Conservation (phyloP, 2,113 vertebrate genomes). For the Falcunculus frontatus region DNA sequence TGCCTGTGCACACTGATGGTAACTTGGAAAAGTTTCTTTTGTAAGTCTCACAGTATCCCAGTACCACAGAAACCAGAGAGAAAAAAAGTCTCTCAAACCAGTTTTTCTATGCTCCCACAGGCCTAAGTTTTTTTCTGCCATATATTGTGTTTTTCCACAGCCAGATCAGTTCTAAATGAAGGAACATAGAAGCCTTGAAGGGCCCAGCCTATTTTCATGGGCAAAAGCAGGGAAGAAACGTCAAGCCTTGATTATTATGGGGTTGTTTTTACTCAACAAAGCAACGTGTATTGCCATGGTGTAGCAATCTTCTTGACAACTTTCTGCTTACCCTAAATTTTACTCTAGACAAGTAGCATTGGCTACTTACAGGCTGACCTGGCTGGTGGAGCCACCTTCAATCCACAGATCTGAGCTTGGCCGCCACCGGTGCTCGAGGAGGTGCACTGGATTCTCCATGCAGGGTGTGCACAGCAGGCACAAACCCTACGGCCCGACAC, state of each 20-base stretch:
- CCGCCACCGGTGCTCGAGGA: rapidly evolving
- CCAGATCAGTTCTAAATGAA: background rate
- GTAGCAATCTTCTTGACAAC: background rate
- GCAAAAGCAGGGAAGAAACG: background rate
- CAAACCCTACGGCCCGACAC: rapidly evolving
- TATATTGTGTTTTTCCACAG: background rate
- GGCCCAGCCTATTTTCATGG: background rate
- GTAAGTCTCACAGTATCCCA: background rate
- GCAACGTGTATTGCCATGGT: background rate
- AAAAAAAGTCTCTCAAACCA: background rate
- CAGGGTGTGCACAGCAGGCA: background rate
- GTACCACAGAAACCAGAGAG: background rate
- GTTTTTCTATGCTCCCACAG: background rate
- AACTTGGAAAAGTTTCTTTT: background rate
- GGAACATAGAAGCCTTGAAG: background rate
- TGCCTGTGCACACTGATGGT: background rate
- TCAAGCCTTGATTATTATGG: background rate
- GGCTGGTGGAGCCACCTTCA: background rate
- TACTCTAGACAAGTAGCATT: background rate
- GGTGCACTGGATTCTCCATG: background rate
- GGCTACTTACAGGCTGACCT: background rate
- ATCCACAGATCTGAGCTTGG: rapidly evolving
- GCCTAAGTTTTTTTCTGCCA: background rate
- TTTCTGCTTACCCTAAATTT: background rate
- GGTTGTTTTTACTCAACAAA: background rate